A percentile compares a stretch with the other conserved stretches of the same genome.
Evolutionary conservation across 2,113 vertebrate genomes (phyloP).

Genomic region (Eubucco bourcierii): DNA sequence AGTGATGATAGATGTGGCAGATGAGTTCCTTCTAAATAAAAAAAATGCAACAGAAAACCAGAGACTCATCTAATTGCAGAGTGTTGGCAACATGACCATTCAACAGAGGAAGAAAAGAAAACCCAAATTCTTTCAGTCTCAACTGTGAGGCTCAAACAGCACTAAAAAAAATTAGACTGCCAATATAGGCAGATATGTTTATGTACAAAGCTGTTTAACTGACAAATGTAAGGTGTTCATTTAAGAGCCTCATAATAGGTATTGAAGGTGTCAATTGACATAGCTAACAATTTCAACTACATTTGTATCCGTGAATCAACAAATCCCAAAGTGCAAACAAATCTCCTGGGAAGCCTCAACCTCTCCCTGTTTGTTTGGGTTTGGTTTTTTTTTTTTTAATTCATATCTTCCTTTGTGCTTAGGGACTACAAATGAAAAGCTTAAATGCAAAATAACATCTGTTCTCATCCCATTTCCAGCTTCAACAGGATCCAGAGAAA

Average conservation of each 20-base stretch:
- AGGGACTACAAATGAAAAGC: constrained; percentile 11
- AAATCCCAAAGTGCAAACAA: constrained; percentile 2
- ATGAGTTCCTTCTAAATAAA: not conserved
- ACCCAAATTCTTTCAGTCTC: not conserved
- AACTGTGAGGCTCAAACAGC: not conserved
- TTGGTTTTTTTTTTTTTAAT: not conserved
- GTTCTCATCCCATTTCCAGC: constrained; percentile 3
- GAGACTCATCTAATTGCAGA: not conserved
- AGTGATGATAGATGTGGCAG: not conserved
- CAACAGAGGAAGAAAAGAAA: not conserved
- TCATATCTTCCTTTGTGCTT: not conserved
- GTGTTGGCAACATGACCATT: not conserved
- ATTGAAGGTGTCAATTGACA: not conserved
- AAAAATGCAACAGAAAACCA: not conserved
- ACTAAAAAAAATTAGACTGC: not conserved
- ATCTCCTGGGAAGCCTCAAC: not conserved
- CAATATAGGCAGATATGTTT: not conserved
- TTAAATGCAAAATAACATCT: constrained; percentile 15
- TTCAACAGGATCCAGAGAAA: not conserved
- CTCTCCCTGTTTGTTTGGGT: not conserved
- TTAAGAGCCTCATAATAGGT: not conserved
- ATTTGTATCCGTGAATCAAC: not conserved
- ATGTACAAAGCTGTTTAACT: not conserved
- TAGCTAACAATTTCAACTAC: not conserved
- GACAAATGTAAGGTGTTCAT: constrained; percentile 1